Base-by-base conservation (phyloP, 2,888 invertebrate species). In the Eumacrocentrus americanus region DNA sequence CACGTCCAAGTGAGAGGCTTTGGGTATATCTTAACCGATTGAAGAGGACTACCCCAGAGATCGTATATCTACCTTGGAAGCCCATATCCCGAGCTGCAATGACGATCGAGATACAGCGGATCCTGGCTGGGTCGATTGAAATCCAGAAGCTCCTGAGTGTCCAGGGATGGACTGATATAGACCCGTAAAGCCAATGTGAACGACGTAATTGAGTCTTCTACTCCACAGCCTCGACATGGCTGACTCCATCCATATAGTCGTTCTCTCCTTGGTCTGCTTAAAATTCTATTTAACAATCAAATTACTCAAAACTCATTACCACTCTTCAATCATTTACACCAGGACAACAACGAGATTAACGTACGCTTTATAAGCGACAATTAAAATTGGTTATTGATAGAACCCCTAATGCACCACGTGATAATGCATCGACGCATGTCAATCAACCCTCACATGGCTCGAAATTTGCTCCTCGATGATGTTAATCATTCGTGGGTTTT, bases 401-500 rank as follows among this genome's bases (percentile, higher is more conserved):
- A n/a, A n/a, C n/a, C n/a, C n/a, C n/a, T n/a, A n/a, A 29, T 9
- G 9, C 4, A 29, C 29, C 29, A 29, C 9, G 4, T 29, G 29
- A 14, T 12, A 14, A 23, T 23, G 20, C 40, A 40, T 35, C 22
- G 22, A 18, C 34, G 40, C 52, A 47, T 52, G 6, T 11, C 40
- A 40, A 53, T 53, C 9, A 7, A 22, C 9, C n/a, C 11, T 51
- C 11, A 14, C 22, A 11, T 38, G 18, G 16, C 38, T 7, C 23
- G 11, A 16, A 3, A 14, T 23, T 7, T 40, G 16, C 18, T 14
- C 34, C 14, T 18, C 23, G 23, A 40, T 48, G 47, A 59, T 53
- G 53, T 59, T 59, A 59, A 59, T 59, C 53, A 59, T 47, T 59
- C 40, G 37, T 40, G 53, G 47, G 53, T 59, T 59, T 48, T 59